Base-by-base conservation (phyloP, 1,140 invertebrate species). In the Drosophila saltans region DNA sequence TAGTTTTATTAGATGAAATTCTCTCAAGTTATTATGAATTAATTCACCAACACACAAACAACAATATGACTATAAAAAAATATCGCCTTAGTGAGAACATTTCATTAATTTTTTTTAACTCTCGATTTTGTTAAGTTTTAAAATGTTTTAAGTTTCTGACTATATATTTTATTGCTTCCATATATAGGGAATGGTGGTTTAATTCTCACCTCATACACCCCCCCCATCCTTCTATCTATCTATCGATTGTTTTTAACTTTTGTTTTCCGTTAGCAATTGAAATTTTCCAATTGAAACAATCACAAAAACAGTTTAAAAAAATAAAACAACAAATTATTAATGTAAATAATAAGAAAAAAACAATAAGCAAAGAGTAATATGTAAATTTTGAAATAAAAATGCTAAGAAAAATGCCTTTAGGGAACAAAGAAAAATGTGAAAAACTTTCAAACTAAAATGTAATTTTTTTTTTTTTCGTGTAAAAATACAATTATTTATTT, bases 401-500 rank as follows among this genome's bases (percentile, higher is more conserved):
- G 24, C 30, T 65, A 71, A 75, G 66, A 62, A 26, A 85, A 81
- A 80, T 86, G 83, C 84, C 83, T 88, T 86, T 86, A 86, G 83
- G 83, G 83, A 88, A 78, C 83, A 88, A 88, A 88, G 69, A 58
- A 73, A 73, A 75, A 45, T 48, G 75, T 67, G 43, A 74, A 58
- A 40, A 39, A 48, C 65, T 69, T 55, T 33, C 59, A 70, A 65
- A 65, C 66, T 58, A 61, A 64, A 67, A 80, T 67, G 59, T 80
- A 66, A 75, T 79, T n/a, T 76, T 79, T 80, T 16, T 80, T 24
- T 52, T 52, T 52, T 48, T 48, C 21, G 72, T 72, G 72, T 76
- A 68, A 39, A 66, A n/a, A 48, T 9, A 48, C 16, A 48, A 48
- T 48, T 52, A 52, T 26, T 52, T 52, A 26, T 52, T 68, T 68